Conservation (phyloP, 2,888 invertebrate species). For the Zygaena filipendulae region DNA sequence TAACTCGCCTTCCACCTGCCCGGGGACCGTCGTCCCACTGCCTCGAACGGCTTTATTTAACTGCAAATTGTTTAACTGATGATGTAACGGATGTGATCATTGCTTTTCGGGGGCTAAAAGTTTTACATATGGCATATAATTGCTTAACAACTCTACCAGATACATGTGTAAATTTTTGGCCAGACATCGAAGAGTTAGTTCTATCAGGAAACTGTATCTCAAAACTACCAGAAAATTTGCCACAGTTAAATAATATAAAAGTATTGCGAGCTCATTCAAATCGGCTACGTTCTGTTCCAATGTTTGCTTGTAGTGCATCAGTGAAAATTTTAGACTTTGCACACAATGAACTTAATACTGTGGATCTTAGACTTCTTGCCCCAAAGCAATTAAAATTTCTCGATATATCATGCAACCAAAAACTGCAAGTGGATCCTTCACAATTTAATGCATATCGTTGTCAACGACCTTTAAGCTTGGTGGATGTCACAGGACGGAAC, state of each 20-base stretch:
- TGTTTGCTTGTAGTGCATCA: constrained; percentile 77
- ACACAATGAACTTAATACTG: constrained; percentile 84
- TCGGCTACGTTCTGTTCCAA: constrained; percentile 78
- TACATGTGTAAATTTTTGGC: constrained; percentile 79
- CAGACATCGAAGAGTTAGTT: constrained; percentile 83
- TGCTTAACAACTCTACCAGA: constrained; percentile 79
- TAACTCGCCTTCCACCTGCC: constrained; percentile 75
- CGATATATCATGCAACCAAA: constrained; percentile 85
- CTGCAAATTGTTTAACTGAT: constrained; percentile 82
- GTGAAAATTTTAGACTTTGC: constrained; percentile 86
- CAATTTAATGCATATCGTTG: constrained; percentile 84
- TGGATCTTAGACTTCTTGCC: constrained; percentile 80
- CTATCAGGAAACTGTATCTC: constrained; percentile 84
- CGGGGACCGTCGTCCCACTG: constrained; percentile 69
- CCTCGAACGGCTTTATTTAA: constrained; percentile 76
- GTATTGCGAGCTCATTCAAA: constrained; percentile 87
- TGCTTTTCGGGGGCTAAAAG: constrained; percentile 72
- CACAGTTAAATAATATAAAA: constrained; percentile 75
- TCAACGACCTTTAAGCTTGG: constrained; percentile 82
- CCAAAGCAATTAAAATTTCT: constrained; percentile 86
- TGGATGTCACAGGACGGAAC: constrained; percentile 87
- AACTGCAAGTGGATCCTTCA: constrained; percentile 84
- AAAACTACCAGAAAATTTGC: constrained; percentile 80
- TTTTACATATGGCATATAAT: constrained; percentile 83
- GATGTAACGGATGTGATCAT: constrained; percentile 74